Evolutionary conservation across 2,797 vertebrate species (phyloP).

Genomic region (Takifugu rubripes): DNA sequence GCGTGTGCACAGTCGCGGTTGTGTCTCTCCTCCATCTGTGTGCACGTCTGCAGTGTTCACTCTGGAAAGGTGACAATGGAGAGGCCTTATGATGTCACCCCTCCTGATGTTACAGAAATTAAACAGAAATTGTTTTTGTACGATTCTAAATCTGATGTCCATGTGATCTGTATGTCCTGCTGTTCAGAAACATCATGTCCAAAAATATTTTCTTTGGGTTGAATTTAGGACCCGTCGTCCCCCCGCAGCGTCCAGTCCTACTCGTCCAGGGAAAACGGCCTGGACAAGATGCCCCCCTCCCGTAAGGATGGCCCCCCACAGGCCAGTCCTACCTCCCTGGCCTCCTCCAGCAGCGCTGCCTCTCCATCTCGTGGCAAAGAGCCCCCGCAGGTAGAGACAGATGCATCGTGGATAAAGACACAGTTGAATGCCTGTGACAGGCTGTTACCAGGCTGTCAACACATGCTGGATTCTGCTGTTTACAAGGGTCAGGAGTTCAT

Average conservation of each 20-base stretch:
- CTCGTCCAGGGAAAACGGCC: slow-evolving; percentile 83
- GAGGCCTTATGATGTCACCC: too few species aligned
- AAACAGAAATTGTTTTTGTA: too few species aligned
- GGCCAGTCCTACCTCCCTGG: slow-evolving; percentile 83
- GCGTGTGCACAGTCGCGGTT: too few species aligned
- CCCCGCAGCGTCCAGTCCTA: slow-evolving; percentile 87
- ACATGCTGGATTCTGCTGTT: slow-evolving; percentile 4
- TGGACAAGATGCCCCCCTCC: slow-evolving; percentile 80
- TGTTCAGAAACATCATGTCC: too few species aligned
- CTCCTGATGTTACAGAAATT: too few species aligned
- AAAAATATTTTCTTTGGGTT: background rate
- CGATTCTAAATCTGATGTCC: too few species aligned
- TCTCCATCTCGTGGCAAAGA: slow-evolving; percentile 83
- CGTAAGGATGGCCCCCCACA: slow-evolving; percentile 76
- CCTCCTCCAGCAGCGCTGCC: slow-evolving; percentile 82
- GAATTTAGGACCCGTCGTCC: slow-evolving; percentile 77
- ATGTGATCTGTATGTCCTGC: too few species aligned
- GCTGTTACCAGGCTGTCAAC: slow-evolving; percentile 10
- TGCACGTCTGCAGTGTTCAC: background rate
- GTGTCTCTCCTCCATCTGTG: slow-evolving; percentile 10
- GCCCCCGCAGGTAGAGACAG: slow-evolving; percentile 58
- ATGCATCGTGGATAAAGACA: background rate
- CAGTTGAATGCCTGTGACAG: too few species aligned
- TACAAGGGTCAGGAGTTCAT: slow-evolving; percentile 17
- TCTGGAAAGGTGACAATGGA: background rate